Conservation (phyloP, 2,113 vertebrate species). For the Oophaga pumilio region DNA sequence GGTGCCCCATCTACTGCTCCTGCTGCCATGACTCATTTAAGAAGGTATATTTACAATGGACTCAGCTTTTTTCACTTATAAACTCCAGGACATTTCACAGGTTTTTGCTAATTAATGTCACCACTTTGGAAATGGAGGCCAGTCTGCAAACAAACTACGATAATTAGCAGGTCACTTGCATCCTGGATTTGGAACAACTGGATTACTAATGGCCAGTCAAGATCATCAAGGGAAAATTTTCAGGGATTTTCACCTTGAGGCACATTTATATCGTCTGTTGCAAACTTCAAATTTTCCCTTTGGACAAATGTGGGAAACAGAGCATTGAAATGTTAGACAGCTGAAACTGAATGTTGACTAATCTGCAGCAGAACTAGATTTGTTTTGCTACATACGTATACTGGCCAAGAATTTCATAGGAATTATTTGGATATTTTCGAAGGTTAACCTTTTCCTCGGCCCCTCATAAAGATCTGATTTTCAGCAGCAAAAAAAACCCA, state of each 20-base stretch:
- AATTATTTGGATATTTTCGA: conserved; percentile 75
- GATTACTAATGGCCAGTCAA: conserved; percentile 69
- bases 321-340: conserved; percentile 76
- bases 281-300: conserved; percentile 68
- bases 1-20: conserved; percentile 59
- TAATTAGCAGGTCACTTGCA: conserved; percentile 71
- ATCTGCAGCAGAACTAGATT: conserved; percentile 66
- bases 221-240: conserved; percentile 67
- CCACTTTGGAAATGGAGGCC: conserved; percentile 70
- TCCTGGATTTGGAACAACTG: conserved; percentile 72
- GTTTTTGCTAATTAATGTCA: conserved; percentile 78
- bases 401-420: conserved; percentile 70
- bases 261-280: conserved; percentile 75
- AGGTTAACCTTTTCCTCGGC: conserved; percentile 65
- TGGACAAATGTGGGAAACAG: conserved; percentile 81
- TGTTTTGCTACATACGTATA: conserved; percentile 68
- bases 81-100: conserved; percentile 71
- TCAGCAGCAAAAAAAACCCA: conserved; percentile 35
- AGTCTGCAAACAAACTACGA: conserved; percentile 70
- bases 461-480: conserved; percentile 40
- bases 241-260: conserved; percentile 72
- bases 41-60: conserved; percentile 67
- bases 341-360: conserved; percentile 71
- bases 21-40: conserved; percentile 64
- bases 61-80: conserved; percentile 61